Base-by-base conservation (phyloP, 1,140 invertebrate species). In the Leguminivora glycinivorella region DNA sequence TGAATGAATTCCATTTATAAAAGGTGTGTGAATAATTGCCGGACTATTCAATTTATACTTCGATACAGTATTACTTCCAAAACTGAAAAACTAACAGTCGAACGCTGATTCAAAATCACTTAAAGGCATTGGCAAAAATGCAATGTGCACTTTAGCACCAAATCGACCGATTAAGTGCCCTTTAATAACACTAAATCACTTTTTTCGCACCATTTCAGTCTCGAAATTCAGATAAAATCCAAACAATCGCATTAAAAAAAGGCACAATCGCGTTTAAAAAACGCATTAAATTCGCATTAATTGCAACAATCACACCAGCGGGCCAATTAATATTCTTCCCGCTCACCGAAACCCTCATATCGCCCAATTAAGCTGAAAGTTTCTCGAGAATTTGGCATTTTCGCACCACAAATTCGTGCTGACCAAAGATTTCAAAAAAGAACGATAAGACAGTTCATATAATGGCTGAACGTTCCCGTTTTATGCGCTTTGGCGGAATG, bases 311-410 rank as follows among this genome's bases (percentile, higher is more conserved):
- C 47, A 63, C 58, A 63, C 58, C 26, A 29, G 6, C n/a, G n/a
- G n/a, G 4, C 25, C 58, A 26, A 63, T 63, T 63, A 63, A 63
- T 63, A 63, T 63, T 63, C 58, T 29, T 63, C 58, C 31, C 58
- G 22, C 58, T 31, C 26, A 5, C 58, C 25, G 6, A 29, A 26
- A n/a, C 58, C 14, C 26, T 31, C n/a, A 63, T 31, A 63, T 60
- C 56, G 24, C 56, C 58, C 58, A 63, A 63, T 63, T 63, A 63
- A 63, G 58, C 14, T 7, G 1, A 26, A 63, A 17, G 58, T 31
- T 63, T 63, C 58, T 63, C 25, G 58, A 3, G 58, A 17, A 63
- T 63, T 63, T 63, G 26, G 25, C 31, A 14, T 63, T 63, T 63
- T 34, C 58, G 58, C 58, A 29, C 58, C 58, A 63, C 47, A 52